Evolutionary conservation across 2,888 invertebrate genomes (phyloP).

Genomic region (Teleiodes luculella): DNA sequence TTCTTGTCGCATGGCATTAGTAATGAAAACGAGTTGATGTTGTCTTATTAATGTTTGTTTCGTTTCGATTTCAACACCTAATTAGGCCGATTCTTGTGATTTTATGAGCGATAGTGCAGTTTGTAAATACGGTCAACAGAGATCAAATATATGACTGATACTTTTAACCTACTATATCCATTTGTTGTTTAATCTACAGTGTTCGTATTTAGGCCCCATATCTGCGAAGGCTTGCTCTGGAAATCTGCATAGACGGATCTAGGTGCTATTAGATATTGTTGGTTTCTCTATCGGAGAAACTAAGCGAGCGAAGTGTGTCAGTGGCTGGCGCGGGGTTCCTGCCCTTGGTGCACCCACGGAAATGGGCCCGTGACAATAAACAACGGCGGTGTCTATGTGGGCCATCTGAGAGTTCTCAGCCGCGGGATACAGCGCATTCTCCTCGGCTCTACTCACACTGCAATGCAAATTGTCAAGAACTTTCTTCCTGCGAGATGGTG

Average conservation of each 20-base stretch:
- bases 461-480: slow-evolving; percentile 73
- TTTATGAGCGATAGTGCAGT: slow-evolving; percentile 1
- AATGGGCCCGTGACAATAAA: slow-evolving; percentile 73
- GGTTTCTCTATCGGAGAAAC: slow-evolving; percentile 76
- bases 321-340: slow-evolving; percentile 46
- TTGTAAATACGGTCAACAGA: slow-evolving; percentile 19
- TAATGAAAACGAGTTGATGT: slow-evolving; percentile 70
- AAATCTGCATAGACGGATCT: slow-evolving; percentile 78
- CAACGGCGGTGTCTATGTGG: slow-evolving; percentile 69
- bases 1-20: slow-evolving; percentile 60
- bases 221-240: slow-evolving; percentile 68
- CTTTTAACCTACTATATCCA: slow-evolving; percentile 44
- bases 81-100: neutral
- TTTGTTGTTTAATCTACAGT: slow-evolving; percentile 52
- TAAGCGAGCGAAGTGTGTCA: slow-evolving; percentile 71
- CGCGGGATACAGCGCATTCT: slow-evolving; percentile 42
- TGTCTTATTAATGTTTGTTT: slow-evolving; percentile 21
- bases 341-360: slow-evolving; percentile 63
- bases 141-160: slow-evolving; percentile 33
- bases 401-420: slow-evolving; percentile 58
- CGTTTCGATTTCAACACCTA: slow-evolving; percentile 10
- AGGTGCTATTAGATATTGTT: slow-evolving; percentile 71
- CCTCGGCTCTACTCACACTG: slow-evolving; percentile 22
- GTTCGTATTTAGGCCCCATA: slow-evolving; percentile 64
- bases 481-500: slow-evolving; percentile 67